These are phyloP conservation scores for Drosophila falleni DNA, from an alignment of 2,888 invertebrate species.

Conservation along the genomic window DNA sequence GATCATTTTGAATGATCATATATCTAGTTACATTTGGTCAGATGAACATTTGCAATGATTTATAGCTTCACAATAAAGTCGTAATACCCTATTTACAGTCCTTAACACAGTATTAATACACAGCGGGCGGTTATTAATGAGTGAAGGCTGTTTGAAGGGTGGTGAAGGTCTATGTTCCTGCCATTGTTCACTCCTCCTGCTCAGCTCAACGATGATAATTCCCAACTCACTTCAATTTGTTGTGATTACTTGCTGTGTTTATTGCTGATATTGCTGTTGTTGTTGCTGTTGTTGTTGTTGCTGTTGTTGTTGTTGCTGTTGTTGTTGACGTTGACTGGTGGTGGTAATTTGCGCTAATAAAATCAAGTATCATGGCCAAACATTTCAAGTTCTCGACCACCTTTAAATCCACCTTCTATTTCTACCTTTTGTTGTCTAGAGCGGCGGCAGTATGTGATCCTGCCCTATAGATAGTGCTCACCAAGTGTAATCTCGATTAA, in stretches of 20 bases:
- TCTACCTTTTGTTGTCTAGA: conserved; percentile 4
- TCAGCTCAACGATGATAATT: conserved; percentile 7
- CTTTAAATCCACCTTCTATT: background rate
- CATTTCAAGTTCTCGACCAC: conserved; percentile 34
- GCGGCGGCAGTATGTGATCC: conserved; percentile 61
- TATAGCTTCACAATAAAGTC: background rate
- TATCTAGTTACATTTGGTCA: background rate
- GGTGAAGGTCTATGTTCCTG: conserved; percentile 33
- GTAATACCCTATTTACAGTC: conserved; percentile 7
- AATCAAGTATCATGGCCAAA: conserved; percentile 81
- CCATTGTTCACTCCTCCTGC: conserved; percentile 6
- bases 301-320: conserved; percentile 20
- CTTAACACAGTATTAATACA: conserved; percentile 50
- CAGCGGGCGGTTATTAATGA: conserved; percentile 82
- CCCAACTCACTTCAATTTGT: conserved; percentile 72
- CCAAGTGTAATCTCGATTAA: conserved; percentile 79
- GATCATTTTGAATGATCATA: background rate
- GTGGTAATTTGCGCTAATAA: conserved; percentile 83
- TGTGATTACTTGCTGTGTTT: conserved; percentile 72
- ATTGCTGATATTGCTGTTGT: conserved; percentile 44
- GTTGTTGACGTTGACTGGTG: conserved; percentile 52
- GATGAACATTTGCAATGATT: background rate
- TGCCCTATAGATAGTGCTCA: conserved; percentile 64
- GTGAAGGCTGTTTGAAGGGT: conserved; percentile 60
- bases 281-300: conserved; percentile 29